Base-by-base conservation (phyloP, 1,140 invertebrate genomes). In the Onthophagus taurus region DNA sequence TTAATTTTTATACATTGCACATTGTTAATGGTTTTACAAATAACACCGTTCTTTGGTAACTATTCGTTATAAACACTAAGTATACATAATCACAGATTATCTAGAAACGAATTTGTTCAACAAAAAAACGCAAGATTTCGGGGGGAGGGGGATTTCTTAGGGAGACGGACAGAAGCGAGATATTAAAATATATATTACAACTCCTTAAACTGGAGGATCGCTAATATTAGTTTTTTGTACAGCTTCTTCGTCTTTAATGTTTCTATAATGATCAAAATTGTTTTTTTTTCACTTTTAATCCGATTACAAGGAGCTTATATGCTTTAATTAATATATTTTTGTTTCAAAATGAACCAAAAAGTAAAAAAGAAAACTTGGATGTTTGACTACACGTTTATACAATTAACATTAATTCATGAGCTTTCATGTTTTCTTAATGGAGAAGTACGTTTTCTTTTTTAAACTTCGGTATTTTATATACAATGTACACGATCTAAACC, bases 81-180 rank as follows among this genome's bases (percentile, higher is more conserved):
- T 54, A 51, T 52, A 57, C 52, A 51, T 54, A 59, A 59, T 59
- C 57, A 59, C 57, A 59, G 57, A 58, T 50, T 53, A 52, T 48
- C 52, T 56, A 59, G 52, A 55, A 59, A 42, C 18, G 21, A 57
- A 55, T 52, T 45, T 46, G 47, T 37, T 42, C 38, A 48, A 30
- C 38, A 33, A 29, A 34, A 33, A 37, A 46, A 48, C 44, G 36
- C n/a, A n/a, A n/a, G n/a, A n/a, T n/a, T n/a, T n/a, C n/a, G n/a
- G n/a, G n/a, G n/a, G n/a, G n/a, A n/a, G n/a, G n/a, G n/a, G n/a
- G n/a, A n/a, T n/a, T n/a, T n/a, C n/a, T n/a, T n/a, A n/a, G n/a
- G n/a, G n/a, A n/a, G n/a, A n/a, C n/a, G n/a, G n/a, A n/a, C 44
- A 36, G 43, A 53, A 48, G 51, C 46, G 34, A 52, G 45, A 50